Conservation (phyloP, 1,140 invertebrate species). For the Lineus longissimus region DNA sequence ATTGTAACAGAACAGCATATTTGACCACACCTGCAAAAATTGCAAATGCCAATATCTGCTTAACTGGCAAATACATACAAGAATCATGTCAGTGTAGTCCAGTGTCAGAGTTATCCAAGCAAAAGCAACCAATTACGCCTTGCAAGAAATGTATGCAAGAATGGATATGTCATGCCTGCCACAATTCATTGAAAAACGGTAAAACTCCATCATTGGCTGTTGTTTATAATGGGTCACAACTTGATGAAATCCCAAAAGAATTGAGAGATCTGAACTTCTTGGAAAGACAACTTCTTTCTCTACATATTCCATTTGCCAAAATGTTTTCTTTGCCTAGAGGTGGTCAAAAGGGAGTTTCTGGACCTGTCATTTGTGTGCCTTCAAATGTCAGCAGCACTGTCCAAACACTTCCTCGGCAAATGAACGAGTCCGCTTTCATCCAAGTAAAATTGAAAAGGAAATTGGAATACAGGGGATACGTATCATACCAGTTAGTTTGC, state of each 20-base stretch:
- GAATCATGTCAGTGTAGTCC: too few species aligned
- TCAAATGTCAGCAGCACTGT: background rate
- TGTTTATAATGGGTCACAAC: background rate
- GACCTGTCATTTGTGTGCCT: background rate
- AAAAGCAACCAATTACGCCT: background rate
- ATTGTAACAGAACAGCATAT: background rate
- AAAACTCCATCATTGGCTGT: background rate
- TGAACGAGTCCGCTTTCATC: background rate
- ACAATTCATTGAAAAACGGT: background rate
- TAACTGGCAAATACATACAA: too few species aligned
- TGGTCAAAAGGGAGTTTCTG: background rate
- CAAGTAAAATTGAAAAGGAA: background rate
- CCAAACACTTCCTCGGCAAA: background rate
- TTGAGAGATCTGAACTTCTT: background rate
- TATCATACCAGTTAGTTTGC: background rate
- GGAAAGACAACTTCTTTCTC: background rate
- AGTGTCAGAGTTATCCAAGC: too few species aligned
- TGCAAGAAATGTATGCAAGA: background rate
- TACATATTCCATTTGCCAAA: slow-evolving; percentile 3
- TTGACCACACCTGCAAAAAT: background rate
- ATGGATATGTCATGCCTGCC: slow-evolving; percentile 4
- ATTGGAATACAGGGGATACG: background rate
- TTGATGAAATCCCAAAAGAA: background rate
- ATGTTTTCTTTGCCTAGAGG: background rate
- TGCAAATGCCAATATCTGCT: background rate